Conservation (phyloP, 2,888 invertebrate species). For the Philereme transversata region DNA sequence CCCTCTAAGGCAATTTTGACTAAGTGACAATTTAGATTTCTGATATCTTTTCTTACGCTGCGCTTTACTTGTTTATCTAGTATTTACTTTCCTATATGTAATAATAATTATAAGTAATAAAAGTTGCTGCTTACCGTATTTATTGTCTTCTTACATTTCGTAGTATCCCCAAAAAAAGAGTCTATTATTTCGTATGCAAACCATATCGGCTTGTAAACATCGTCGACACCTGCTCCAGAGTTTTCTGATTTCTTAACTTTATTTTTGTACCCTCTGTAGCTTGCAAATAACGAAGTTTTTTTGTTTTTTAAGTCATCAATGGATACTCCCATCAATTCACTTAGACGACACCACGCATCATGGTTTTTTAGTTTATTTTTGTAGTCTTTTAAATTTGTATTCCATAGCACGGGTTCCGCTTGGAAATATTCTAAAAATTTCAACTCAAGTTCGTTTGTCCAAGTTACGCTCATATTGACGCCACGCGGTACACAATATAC, state of each 20-base stretch:
- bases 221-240: slow-evolving; percentile 26
- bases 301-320: slow-evolving; percentile 16
- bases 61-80: too few relatives aligned
- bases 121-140: slow-evolving; percentile 21
- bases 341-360: slow-evolving; percentile 16
- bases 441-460: background rate
- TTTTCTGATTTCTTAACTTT: slow-evolving; percentile 15
- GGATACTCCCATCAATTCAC: slow-evolving; percentile 7
- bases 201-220: slow-evolving; percentile 34
- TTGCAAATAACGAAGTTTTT: slow-evolving; percentile 12
- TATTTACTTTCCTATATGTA: slow-evolving; percentile 14
- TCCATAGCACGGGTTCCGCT: slow-evolving; percentile 12
- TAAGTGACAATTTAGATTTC: too few relatives aligned
- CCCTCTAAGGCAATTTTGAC: too few relatives aligned
- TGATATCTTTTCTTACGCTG: too few relatives aligned
- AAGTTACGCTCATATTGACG: slow-evolving; percentile 2
- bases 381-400: slow-evolving; percentile 13
- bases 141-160: slow-evolving; percentile 9
- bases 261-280: slow-evolving; percentile 14
- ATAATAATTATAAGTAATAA: slow-evolving; percentile 8
- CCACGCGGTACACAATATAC: too few relatives aligned
- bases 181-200: slow-evolving; percentile 34
- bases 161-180: slow-evolving; percentile 20
- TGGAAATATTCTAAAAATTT: background rate
- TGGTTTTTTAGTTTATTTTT: slow-evolving; percentile 15